A percentile compares a stretch with the other conserved stretches of the same genome.
Evolutionary conservation across 1,140 invertebrate species (phyloP).

Genomic region (Sweltsa coloradensis): DNA sequence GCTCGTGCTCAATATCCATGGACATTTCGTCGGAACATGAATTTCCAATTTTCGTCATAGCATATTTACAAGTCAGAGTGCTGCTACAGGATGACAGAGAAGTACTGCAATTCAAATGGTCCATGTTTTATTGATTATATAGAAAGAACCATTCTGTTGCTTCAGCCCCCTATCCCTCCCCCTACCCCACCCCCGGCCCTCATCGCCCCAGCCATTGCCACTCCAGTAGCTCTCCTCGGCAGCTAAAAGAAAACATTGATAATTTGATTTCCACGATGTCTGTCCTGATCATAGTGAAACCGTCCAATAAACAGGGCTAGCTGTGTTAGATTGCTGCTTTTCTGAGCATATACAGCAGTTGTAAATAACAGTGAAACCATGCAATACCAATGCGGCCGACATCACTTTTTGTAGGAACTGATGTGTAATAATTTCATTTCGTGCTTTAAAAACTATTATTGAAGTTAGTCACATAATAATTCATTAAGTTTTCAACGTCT

Average conservation of each 20-base stretch:
- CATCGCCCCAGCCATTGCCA: background rate
- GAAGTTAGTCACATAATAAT: too few relatives aligned
- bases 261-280: conserved; percentile 2
- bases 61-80: conserved; percentile 6
- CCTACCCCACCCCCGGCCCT: conserved; percentile 3
- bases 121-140: conserved; percentile 16
- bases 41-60: conserved; percentile 12
- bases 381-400: too few relatives aligned
- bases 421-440: too few relatives aligned
- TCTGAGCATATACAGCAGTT: too few relatives aligned
- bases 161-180: conserved; percentile 4
- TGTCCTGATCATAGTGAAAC: too few relatives aligned
- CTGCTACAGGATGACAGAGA: background rate
- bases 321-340: too few relatives aligned
- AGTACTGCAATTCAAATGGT: conserved; percentile 13
- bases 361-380: too few relatives aligned
- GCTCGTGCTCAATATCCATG: conserved; percentile 10
- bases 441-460: too few relatives aligned
- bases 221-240: background rate
- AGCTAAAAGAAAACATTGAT: conserved; percentile 4
- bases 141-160: conserved; percentile 8
- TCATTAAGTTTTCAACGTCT: too few relatives aligned
- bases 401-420: too few relatives aligned
- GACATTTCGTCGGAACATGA: conserved; percentile 7
- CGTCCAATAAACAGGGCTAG: too few relatives aligned